Evolutionary conservation across 1,140 invertebrate species (phyloP).

Genomic region (Drosophila varians): DNA sequence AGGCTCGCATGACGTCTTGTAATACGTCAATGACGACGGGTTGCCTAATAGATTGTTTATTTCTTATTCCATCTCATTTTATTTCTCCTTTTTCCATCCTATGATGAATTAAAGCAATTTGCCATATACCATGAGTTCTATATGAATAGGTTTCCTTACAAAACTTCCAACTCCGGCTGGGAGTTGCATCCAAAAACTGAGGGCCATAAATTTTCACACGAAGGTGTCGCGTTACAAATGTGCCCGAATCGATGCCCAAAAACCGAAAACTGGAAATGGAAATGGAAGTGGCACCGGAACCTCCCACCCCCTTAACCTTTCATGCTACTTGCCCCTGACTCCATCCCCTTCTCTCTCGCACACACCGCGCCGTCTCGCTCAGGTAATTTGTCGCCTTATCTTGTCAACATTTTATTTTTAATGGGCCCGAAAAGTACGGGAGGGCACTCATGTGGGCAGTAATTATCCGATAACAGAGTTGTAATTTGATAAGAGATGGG

Average conservation of each 20-base stretch:
- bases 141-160: slow-evolving; percentile 43
- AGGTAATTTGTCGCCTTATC: slow-evolving; percentile 78
- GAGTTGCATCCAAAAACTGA: slow-evolving; percentile 9
- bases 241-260: slow-evolving; percentile 14
- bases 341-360: background rate
- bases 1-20: slow-evolving; percentile 73
- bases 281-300: slow-evolving; percentile 29
- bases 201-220: slow-evolving; percentile 76
- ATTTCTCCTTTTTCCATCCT: slow-evolving; percentile 15
- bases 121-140: slow-evolving; percentile 37
- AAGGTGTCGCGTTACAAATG: slow-evolving; percentile 76
- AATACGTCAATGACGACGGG: slow-evolving; percentile 80
- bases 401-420: slow-evolving; percentile 64
- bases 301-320: slow-evolving; percentile 9
- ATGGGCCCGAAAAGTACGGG: slow-evolving; percentile 11
- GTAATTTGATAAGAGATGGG: slow-evolving; percentile 32
- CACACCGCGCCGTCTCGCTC: slow-evolving; percentile 15
- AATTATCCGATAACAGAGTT: slow-evolving; percentile 50
- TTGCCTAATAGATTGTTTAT: slow-evolving; percentile 79
- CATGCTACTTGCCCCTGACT: background rate
- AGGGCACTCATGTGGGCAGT: slow-evolving; percentile 47
- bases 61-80: slow-evolving; percentile 23
- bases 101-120: slow-evolving; percentile 74
- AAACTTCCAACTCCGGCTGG: slow-evolving; percentile 17
- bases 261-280: slow-evolving; percentile 17